These are phyloP conservation scores for Neoarius graeffei DNA, from an alignment of 2,113 vertebrate genomes.

Conservation along the genomic window DNA sequence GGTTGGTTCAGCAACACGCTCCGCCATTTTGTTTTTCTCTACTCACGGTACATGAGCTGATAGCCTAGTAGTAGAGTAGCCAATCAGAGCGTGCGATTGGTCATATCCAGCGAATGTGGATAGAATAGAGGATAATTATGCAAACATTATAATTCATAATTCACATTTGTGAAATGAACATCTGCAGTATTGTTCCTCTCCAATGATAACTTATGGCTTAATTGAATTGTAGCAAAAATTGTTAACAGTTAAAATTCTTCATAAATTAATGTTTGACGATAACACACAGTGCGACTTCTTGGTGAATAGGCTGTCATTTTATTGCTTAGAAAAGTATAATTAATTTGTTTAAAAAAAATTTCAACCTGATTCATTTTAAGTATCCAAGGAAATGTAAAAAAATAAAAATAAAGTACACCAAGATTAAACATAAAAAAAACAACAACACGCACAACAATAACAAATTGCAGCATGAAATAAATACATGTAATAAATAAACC, in stretches of 20 bases:
- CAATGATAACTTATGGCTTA: background rate
- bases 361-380: background rate
- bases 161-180: background rate
- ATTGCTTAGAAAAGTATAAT: slow-evolving; percentile 40
- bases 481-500: slow-evolving; percentile 46
- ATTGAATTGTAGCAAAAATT: background rate
- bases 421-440: background rate
- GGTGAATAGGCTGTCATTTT: slow-evolving; percentile 18
- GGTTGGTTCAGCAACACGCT: too few relatives aligned
- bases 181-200: background rate
- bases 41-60: too few relatives aligned
- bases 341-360: background rate
- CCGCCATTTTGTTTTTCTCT: too few relatives aligned
- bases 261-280: background rate
- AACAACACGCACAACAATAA: background rate
- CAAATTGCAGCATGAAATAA: slow-evolving; percentile 33
- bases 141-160: background rate
- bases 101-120: too few relatives aligned
- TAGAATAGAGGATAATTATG: background rate
- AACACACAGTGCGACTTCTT: background rate
- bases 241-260: background rate
- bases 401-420: background rate
- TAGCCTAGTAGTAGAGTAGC: too few relatives aligned
- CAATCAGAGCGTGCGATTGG: too few relatives aligned
- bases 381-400: slow-evolving; percentile 4